Evolutionary conservation across 2,888 invertebrate species (phyloP), one percentile per base, ranked within the genome.

Genomic region (Linnaemya tessellans): DNA sequence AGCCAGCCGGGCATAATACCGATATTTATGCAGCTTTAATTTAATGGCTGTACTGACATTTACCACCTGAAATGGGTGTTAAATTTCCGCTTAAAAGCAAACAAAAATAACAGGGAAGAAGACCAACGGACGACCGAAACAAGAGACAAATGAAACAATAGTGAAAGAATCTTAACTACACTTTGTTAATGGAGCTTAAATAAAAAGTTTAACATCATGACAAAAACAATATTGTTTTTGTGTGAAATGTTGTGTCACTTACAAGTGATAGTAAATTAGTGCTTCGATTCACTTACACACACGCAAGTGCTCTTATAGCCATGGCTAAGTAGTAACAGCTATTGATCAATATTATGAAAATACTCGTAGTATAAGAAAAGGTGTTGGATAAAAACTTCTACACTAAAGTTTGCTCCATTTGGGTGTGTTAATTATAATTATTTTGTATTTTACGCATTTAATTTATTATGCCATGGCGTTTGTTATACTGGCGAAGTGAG

Each of bases 131-230:
- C 15, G 46, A 15, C n/a, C 15, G 1, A n/a, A 51, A 51, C 51
- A 51, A 20, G 1, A 49, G 18, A 30, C 30, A 20, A 46, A 60
- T 43, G 9, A 71, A 58, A 65, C 1, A 71, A 49, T 65, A 56
- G 58, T 41, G 70, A 25, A 77, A 49, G 51, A 60, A 71, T 54
- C 78, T 81, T 73, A 74, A 68, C 71, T 51, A 54, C 49, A 67
- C 71, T 70, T 70, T 65, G 80, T 77, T 65, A 84, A 78, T 68
- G 80, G 73, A 74, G 71, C 67, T 68, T 65, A 73, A 79, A 80
- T 60, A 62, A 60, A 80, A 77, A 77, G 18, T 73, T 77, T 22
- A 73, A 43, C 30, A 51, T 15, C 43, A 18, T 22, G 15, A 41
- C 64, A 73, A 56, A 41, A 38, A 9, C 41, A 25, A 54, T 74